These are phyloP conservation scores for Orthonevra nobilis DNA, from an alignment of 2,888 invertebrate species.

Conservation along the genomic window DNA sequence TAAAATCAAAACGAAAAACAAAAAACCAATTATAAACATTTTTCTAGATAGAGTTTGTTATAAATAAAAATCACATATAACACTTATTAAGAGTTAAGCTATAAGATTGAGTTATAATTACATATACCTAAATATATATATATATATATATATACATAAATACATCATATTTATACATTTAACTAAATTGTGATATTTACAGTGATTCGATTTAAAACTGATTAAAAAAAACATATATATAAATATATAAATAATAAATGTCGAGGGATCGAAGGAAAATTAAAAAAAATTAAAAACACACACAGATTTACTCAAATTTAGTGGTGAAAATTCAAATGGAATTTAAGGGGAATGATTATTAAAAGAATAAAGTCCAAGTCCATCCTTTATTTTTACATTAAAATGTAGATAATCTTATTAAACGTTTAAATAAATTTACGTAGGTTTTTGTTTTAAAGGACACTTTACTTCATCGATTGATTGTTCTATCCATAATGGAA, in stretches of 20 bases:
- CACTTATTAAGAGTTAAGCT: slow-evolving; percentile 55
- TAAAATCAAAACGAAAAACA: slow-evolving; percentile 4
- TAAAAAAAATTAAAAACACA: slow-evolving; percentile 17
- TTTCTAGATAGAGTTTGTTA: slow-evolving; percentile 52
- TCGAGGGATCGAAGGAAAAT: slow-evolving; percentile 14
- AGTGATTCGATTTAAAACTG: slow-evolving; percentile 80
- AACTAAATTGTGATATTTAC: slow-evolving; percentile 81
- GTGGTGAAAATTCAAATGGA: too few relatives aligned
- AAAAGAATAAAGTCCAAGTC: slow-evolving; percentile 54
- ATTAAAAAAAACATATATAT: slow-evolving; percentile 73
- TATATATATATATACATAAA: slow-evolving; percentile 64
- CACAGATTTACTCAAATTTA: too few relatives aligned
- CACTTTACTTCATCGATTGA: slow-evolving; percentile 21
- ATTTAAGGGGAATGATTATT: slow-evolving; percentile 30
- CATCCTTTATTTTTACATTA: slow-evolving; percentile 69
- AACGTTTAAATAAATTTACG: slow-evolving; percentile 38
- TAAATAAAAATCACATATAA: slow-evolving; percentile 49
- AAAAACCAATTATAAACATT: too few relatives aligned
- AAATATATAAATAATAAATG: slow-evolving; percentile 12
- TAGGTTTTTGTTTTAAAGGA: slow-evolving; percentile 39
- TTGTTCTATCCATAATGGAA: slow-evolving; percentile 23
- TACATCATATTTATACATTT: slow-evolving; percentile 73
- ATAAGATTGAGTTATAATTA: slow-evolving; percentile 64
- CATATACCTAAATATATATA: slow-evolving; percentile 37
- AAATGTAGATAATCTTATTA: slow-evolving; percentile 54